Evolutionary conservation across 2,888 invertebrate species (phyloP), one percentile per base, ranked within the genome.

Genomic region (Acanthosepion lycidas): DNA sequence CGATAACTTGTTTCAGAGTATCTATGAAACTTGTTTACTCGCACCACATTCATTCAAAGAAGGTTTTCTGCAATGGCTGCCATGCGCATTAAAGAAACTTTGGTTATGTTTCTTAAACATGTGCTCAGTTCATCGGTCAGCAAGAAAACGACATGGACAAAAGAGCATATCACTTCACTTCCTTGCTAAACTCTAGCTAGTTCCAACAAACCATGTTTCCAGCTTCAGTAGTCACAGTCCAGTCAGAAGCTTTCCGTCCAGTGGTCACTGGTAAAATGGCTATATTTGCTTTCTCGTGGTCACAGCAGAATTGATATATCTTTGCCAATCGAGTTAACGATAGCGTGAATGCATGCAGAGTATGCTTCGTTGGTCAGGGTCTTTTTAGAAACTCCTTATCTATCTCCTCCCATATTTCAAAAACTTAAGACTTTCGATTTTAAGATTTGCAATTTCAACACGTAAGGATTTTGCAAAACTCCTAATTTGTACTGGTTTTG

Each of bases 201-300:
- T 78, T 78, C 33, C 78, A 78, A 18, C 78, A 78, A 78, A 78
- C n/a, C 78, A 33, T 78, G 15, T 18, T n/a, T 12, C n/a, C n/a
- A 33, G 78, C 78, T 78, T 78, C n/a, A 78, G 78, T 78, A n/a
- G n/a, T 33, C 78, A 78, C 78, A n/a, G n/a, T 78, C 78, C 78
- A n/a, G 78, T 33, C 78, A 78, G 78, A 78, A 78, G 78, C 78
- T 78, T 78, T 78, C 78, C 78, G n/a, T 33, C 4, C n/a, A 78
- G 4, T 78, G 78, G 33, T 33, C 78, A 78, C n/a, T 78, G 78
- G 15, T 18, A 78, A 78, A 78, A 78, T 18, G 18, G n/a, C n/a
- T n/a, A n/a, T 5, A n/a, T 78, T 78, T 33, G 18, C n/a, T 33
- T 78, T 78, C n/a, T 5, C 15, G 78, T n/a, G 78, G 78, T 78